Base-by-base conservation (phyloP, 2,888 invertebrate genomes). In the Parascotia fuliginaria region DNA sequence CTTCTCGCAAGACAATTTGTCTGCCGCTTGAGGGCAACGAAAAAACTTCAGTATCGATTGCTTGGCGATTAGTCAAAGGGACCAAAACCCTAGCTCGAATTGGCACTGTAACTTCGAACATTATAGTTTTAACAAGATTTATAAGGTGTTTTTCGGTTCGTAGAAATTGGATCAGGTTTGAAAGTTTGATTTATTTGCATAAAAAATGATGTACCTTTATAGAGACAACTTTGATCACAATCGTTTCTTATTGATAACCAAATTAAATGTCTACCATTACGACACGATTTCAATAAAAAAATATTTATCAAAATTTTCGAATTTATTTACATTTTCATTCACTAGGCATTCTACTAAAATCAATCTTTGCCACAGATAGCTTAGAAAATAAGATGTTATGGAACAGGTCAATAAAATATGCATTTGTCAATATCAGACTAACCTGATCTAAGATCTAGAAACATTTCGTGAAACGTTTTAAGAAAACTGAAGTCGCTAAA, bases 1-100 rank as follows among this genome's bases (percentile, higher is more conserved):
- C 85, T 87, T 83, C 87, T 86, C 80, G 84, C 83, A 86, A 89
- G 89, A 89, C 91, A 85, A 92, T 91, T 91, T 90, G 91, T 91
- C 89, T 87, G 81, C 64, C 73, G 82, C 78, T 76, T 70, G 75
- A 73, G 83, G 85, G 80, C 67, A 70, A 66, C 70, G 77, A 90
- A 91, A 92, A 92, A 87, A 78, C 84, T 77, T 72, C 68, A 62
- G 77, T 80, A 85, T 89, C 87, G 89, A 88, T 88, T 82, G 87
- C 77, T 74, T 51, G 75, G 70, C 86, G 82, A 89, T 89, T 87
- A 86, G 83, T 86, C 70, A 70, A 44, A 60, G 63, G 66, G 70
- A 57, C 55, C 49, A 69, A 61, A 12, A 58, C 66, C 67, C 70
- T 57, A 60, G 64, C 47, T 43, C 11, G 49, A 48, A 49, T 51